Percentiles rank a stretch among this genome's conserved stretches.
phyloP scores from a whole-genome alignment of 2,113 vertebrate species.

The Poeciliopsis turrubarensis region DNA sequence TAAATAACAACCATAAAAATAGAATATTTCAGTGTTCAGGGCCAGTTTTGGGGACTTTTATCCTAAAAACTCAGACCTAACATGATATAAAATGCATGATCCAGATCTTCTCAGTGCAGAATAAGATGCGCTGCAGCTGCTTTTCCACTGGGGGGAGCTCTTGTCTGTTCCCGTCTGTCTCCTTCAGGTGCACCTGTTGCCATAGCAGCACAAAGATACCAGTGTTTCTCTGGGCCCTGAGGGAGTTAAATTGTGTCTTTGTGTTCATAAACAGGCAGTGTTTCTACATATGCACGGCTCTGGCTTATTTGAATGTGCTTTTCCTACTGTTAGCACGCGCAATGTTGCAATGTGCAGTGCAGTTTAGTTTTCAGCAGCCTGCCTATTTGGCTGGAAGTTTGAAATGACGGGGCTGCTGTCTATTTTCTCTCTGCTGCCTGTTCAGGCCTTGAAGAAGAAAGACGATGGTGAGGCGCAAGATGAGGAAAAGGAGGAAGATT shows the following conservation, averaged over 20 bases:
- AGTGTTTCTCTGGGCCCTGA: constrained; percentile 58
- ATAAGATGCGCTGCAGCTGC: constrained; percentile 11
- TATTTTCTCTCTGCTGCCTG: constrained; percentile 86
- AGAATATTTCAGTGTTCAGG: too few species aligned
- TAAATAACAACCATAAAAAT: too few species aligned
- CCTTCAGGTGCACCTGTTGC: constrained; percentile 80
- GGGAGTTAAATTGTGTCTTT: constrained; percentile 52
- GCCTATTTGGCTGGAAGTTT: constrained; percentile 20
- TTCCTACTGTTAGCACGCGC: constrained; percentile 17
- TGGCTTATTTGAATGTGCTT: constrained; percentile 60
- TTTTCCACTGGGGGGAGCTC: constrained; percentile 65
- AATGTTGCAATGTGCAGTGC: neutral
- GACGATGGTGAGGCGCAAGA: constrained; percentile 64
- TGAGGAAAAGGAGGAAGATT: constrained; percentile 59
- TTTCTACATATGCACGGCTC: constrained; percentile 18
- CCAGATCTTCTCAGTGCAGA: neutral
- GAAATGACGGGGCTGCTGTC: constrained; percentile 90
- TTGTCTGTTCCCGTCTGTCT: constrained; percentile 31
- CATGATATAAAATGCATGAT: neutral
- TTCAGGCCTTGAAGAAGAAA: constrained; percentile 80
- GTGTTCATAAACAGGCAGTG: constrained; percentile 27
- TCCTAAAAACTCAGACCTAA: too few species aligned
- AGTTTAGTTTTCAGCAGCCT: constrained; percentile 30
- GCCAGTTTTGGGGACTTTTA: too few species aligned
- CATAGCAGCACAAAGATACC: constrained; percentile 77